Evolutionary conservation across 1,140 invertebrate genomes (phyloP).

Genomic region (Papilio polyxenes): DNA sequence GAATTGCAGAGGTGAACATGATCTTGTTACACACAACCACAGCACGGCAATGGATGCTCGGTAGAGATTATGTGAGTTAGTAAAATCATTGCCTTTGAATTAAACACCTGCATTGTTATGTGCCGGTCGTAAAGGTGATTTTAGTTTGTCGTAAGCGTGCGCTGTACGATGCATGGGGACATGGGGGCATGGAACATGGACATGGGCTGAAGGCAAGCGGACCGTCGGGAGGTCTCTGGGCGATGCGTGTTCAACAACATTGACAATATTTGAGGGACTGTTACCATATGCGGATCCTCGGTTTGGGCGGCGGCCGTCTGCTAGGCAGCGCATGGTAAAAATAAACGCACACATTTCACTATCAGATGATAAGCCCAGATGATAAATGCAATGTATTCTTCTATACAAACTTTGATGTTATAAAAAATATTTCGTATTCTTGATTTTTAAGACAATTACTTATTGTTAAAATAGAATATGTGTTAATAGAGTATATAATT

Average conservation of each 20-base stretch:
- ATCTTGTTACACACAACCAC: background rate
- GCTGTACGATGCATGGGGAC: slow-evolving; percentile 63
- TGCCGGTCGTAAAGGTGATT: slow-evolving; percentile 33
- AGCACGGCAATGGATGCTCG: background rate
- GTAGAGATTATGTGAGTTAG: slow-evolving; percentile 18
- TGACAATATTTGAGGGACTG: slow-evolving; percentile 66
- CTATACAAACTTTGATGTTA: slow-evolving; percentile 22
- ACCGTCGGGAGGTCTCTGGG: slow-evolving; percentile 72
- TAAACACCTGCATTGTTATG: background rate
- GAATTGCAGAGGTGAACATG: slow-evolving; percentile 18
- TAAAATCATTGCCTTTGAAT: slow-evolving; percentile 16
- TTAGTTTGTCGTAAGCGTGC: slow-evolving; percentile 67
- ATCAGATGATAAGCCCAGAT: slow-evolving; percentile 55
- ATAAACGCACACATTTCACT: slow-evolving; percentile 67
- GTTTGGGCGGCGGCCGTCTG: slow-evolving; percentile 91
- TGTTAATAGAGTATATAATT: background rate
- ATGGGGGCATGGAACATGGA: slow-evolving; percentile 47
- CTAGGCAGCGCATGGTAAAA: slow-evolving; percentile 70
- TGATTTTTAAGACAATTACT: background rate
- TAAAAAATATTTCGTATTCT: background rate
- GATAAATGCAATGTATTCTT: slow-evolving; percentile 34
- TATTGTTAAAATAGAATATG: background rate
- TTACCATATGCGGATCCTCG: slow-evolving; percentile 96
- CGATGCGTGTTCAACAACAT: slow-evolving; percentile 67
- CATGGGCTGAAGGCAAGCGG: slow-evolving; percentile 62